These are phyloP conservation scores for Macquaria australasica DNA, from an alignment of 2,113 vertebrate species.

Conservation along the genomic window DNA sequence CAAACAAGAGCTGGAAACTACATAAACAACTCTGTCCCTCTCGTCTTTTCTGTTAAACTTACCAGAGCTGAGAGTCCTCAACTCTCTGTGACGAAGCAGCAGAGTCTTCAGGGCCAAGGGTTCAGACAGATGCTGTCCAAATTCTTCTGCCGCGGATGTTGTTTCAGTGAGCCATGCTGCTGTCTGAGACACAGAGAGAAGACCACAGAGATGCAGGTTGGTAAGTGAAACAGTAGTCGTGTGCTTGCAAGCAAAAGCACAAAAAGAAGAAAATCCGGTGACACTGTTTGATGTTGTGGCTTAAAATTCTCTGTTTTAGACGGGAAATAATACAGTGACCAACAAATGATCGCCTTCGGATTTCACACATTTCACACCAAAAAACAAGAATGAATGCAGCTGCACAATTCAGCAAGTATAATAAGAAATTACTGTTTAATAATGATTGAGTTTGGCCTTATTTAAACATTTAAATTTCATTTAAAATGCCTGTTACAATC, in stretches of 20 bases:
- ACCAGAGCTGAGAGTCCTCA: constrained; percentile 54
- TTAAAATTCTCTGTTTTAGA: background rate
- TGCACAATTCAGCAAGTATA: background rate
- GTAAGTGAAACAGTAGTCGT: background rate
- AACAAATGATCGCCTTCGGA: no score
- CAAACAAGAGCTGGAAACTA: background rate
- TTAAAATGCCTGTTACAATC: background rate
- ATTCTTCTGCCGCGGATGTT: constrained; percentile 31
- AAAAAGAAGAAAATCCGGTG: background rate
- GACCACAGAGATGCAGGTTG: background rate
- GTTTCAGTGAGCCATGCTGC: constrained; percentile 63
- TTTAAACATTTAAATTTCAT: background rate
- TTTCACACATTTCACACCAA: background rate
- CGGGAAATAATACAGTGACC: background rate
- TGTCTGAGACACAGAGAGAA: constrained; percentile 54
- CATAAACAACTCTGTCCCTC: background rate
- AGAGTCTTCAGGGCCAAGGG: constrained; percentile 58
- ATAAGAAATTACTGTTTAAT: background rate
- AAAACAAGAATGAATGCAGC: background rate
- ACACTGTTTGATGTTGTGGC: background rate
- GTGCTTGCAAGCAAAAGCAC: background rate
- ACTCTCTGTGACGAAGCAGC: constrained; percentile 69
- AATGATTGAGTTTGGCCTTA: background rate
- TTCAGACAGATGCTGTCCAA: constrained; percentile 56
- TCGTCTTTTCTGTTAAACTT: background rate